Base-by-base conservation (phyloP, 2,888 invertebrate genomes). In the Zygaena filipendulae region DNA sequence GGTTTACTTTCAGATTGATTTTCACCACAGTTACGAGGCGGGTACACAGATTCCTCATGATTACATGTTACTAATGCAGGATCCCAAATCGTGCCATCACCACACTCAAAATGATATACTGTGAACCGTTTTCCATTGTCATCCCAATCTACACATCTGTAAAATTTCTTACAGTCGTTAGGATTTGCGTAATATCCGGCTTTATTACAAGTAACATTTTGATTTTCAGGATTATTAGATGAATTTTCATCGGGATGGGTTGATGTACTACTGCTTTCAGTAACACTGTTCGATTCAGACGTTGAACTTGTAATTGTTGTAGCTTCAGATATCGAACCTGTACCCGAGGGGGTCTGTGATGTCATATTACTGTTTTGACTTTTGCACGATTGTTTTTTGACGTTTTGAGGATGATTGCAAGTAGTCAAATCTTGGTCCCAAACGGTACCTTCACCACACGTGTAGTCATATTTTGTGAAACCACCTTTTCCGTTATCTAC, bases 31-130 rank as follows among this genome's bases (percentile, higher is more conserved):
- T 69, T 56, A 13, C 81, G 59, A 26, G 66, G 69, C n/a, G 86
- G 85, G 47, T 86, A 84, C 9, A 87, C 84, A 4, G 85, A 84
- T 33, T 84, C 82, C 39, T 84, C 83, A 46, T 87, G 74, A 56
- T 89, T 89, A 52, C 90, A 90, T 2, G 85, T 84, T 38, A 81
- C 82, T 26, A 87, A 53, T 25, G 81, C 77, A 13, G 86, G 84
- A 61, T 90, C 89, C 80, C 87, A 90, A 39, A 89, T 87, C 1
- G 90, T 90, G 14, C 88, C 88, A 35, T 83, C 82, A 8, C 84
- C 82, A 47, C 90, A 90, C 23, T 83, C 81, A 51, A 88, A 88
- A 47, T 86, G 77, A 51, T 82, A 87, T 4, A 86, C 75, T 27
- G 85, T 85, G 50, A 83, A 87, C 35, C 59, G 49, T 49, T 80